Evolutionary conservation across 2,888 invertebrate species (phyloP).

Genomic region (Drosophila ustulata): DNA sequence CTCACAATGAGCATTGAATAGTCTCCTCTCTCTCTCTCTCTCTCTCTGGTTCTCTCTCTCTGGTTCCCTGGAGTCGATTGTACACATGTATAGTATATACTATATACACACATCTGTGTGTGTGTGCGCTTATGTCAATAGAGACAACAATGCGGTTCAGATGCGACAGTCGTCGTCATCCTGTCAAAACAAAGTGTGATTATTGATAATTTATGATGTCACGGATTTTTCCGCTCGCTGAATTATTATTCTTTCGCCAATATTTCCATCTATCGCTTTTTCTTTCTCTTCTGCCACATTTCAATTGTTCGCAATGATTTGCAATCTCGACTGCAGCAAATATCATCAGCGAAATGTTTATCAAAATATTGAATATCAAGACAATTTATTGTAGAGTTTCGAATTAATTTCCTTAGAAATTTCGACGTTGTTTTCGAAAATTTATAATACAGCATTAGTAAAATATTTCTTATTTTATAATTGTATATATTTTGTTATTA

Average conservation of each 20-base stretch:
- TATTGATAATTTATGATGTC: conserved; percentile 85
- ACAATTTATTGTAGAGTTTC: not conserved
- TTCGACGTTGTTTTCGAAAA: not conserved
- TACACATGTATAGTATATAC: conserved; percentile 1
- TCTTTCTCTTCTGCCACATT: conserved; percentile 4
- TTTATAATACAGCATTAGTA: not conserved
- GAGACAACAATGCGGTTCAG: conserved; percentile 76
- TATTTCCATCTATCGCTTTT: conserved; percentile 11
- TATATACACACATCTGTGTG: conserved; percentile 3
- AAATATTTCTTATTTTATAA: no score
- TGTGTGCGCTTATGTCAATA: conserved; percentile 56
- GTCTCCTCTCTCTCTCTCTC: conserved; percentile 21
- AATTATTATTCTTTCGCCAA: conserved; percentile 22
- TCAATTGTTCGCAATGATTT: conserved; percentile 12
- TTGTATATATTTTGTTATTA: no score
- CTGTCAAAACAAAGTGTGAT: conserved; percentile 85
- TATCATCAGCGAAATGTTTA: not conserved
- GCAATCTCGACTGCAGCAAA: not conserved
- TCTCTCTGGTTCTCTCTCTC: conserved; percentile 7
- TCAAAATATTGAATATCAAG: not conserved
- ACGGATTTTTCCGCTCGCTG: conserved; percentile 70
- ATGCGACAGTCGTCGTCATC: conserved; percentile 76
- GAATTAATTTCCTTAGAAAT: not conserved
- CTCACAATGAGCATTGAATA: conserved; percentile 77
- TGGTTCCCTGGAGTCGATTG: conserved; percentile 8